phyloP scores from a whole-genome alignment of 2,888 invertebrate species.

The Rhamnusium bicolor region DNA sequence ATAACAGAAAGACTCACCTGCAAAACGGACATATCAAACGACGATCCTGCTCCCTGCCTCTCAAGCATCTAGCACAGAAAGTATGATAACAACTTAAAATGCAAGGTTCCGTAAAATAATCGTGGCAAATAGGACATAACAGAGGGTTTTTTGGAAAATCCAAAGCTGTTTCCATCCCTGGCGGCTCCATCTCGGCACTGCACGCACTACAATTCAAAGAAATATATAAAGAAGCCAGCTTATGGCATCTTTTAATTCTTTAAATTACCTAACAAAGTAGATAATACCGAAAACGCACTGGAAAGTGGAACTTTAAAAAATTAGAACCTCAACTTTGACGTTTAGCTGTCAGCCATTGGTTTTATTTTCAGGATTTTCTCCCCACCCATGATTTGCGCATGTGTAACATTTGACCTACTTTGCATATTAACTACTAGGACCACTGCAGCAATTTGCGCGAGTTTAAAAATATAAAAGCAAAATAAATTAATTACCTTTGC shows the following conservation, averaged over 20 bases:
- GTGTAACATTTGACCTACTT: conserved; percentile 22
- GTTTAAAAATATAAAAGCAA: not conserved
- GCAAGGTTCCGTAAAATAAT: conserved; percentile 80
- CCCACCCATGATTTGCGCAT: conserved; percentile 16
- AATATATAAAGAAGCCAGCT: conserved; percentile 17
- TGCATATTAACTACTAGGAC: conserved; percentile 1
- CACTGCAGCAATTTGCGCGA: not conserved
- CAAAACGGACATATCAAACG: conserved; percentile 79
- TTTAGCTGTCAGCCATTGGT: not conserved
- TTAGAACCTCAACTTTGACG: not conserved
- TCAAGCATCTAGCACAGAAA: conserved; percentile 79
- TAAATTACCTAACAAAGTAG: conserved; percentile 60
- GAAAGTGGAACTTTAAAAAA: conserved; percentile 1
- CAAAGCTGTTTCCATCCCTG: conserved; percentile 65
- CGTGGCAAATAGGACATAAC: conserved; percentile 79
- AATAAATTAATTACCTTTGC: not conserved
- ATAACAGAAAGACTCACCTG: conserved; percentile 72
- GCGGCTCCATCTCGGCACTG: conserved; percentile 66
- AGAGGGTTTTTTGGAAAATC: conserved; percentile 75
- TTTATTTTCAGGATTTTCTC: not conserved
- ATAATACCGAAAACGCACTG: conserved; percentile 57
- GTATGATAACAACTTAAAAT: conserved; percentile 81
- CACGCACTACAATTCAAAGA: conserved; percentile 46
- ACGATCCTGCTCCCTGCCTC: conserved; percentile 76
- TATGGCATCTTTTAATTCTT: not conserved